Base-by-base conservation (phyloP, 2,888 invertebrate species). In the Liposcelis brunnea region DNA sequence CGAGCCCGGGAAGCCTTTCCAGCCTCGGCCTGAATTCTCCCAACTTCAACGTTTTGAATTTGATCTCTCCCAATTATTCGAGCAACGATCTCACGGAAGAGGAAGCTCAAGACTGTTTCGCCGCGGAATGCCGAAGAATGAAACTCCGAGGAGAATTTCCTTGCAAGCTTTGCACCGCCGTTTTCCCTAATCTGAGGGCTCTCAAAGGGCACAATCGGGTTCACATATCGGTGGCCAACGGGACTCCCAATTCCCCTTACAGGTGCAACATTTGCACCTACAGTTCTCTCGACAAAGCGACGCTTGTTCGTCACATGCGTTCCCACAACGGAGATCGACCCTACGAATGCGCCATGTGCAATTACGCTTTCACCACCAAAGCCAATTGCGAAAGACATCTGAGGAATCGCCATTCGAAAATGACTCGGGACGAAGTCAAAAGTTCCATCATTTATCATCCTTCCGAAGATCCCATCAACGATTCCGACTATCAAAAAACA, bases 331-430 rank as follows among this genome's bases (percentile, higher is more conserved):
- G 94, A 0, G 93, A 94, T 56, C 72, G 93, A 10, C 94, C 94
- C 0, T 94, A 87, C 59, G 89, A 91, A 61, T 95, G 94, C 59
- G 78, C 82, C 1, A 73, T 93, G n/a, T 95, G 95, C 62, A 87
- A 87, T 57, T 93, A 89, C 58, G 91, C 93, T 2, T 95, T 95
- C 62, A 94, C 94, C 19, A 94, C 94, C 1, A 93, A 94, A 66
- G 93, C 94, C 1, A 94, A 95, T 60, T 95, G 95, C 61, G 94
- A 95, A 64, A 71, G 94, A 5, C 94, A 95, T 61, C 71, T 94
- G 54, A 72, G 91, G 51, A 94, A 94, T 61, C 75, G 90, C 18
- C 94, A 94, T 57, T 79, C 81, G 0, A 87, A 87, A 62, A 74
- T 77, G 1, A 80, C 82, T 2, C 73, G 89, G 45, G 86, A 90